Evolutionary conservation across 2,113 vertebrate genomes (phyloP).

Genomic region (Origma solitaria): DNA sequence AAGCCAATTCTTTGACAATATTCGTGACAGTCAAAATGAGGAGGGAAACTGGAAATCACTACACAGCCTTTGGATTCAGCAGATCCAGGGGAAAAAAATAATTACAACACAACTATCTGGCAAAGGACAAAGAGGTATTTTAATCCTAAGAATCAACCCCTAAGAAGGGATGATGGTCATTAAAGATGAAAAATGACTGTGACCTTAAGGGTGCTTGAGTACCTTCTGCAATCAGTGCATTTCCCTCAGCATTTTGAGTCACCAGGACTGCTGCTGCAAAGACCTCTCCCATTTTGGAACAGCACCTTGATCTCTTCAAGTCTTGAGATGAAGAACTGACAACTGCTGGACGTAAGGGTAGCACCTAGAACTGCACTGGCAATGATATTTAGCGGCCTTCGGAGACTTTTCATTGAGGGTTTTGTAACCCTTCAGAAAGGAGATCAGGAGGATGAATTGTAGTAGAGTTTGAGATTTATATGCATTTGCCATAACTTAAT

Average conservation of each 20-base stretch:
- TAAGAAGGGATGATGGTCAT: background rate
- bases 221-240: background rate
- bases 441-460: background rate
- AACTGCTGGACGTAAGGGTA: background rate
- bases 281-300: background rate
- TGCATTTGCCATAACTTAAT: background rate
- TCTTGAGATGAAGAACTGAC: background rate
- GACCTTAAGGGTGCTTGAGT: background rate
- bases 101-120: background rate
- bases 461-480: background rate
- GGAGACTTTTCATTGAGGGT: background rate
- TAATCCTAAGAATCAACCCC: background rate
- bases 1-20: background rate
- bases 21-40: background rate
- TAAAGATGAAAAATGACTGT: background rate
- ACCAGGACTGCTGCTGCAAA: background rate
- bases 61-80: background rate
- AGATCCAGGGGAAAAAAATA: background rate
- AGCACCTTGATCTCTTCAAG: background rate
- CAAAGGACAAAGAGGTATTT: background rate
- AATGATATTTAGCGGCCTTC: background rate
- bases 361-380: background rate
- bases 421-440: background rate
- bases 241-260: background rate
- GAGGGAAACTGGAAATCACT: background rate